A percentile compares a stretch with the other conserved stretches of the same genome.
Conservation (phyloP, 2,113 vertebrate genomes). For the Osmerus mordax region DNA sequence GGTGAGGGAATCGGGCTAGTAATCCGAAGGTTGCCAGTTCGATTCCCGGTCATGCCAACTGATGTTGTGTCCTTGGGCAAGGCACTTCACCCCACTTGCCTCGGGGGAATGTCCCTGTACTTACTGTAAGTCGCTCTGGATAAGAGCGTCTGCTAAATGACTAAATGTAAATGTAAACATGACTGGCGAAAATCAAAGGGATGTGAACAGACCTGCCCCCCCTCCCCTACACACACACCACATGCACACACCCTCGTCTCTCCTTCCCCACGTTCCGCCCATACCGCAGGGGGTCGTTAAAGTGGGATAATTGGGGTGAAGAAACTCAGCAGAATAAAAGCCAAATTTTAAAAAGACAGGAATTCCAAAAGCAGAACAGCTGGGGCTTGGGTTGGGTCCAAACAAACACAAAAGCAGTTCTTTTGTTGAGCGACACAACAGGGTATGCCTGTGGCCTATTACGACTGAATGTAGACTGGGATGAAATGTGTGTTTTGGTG, state of each 20-base stretch:
- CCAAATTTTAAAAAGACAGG: conserved; percentile 22
- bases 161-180: background rate
- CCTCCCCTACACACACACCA: conserved; percentile 11
- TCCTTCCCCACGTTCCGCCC: background rate
- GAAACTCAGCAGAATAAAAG: conserved; percentile 38
- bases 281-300: conserved; percentile 47
- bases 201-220: conserved; percentile 24
- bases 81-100: too few relatives aligned
- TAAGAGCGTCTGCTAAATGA: too few relatives aligned
- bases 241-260: conserved; percentile 15
- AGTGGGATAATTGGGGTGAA: conserved; percentile 49
- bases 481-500: too few relatives aligned
- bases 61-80: too few relatives aligned
- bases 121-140: too few relatives aligned
- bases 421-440: conserved; percentile 55
- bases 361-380: conserved; percentile 45
- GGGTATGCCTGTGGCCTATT: background rate
- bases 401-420: conserved; percentile 41
- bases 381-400: conserved; percentile 47
- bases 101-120: too few relatives aligned
- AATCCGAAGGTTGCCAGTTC: too few relatives aligned
- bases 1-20: too few relatives aligned
- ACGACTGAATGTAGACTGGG: too few relatives aligned
- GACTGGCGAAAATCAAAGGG: conserved; percentile 26
- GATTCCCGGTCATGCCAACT: too few relatives aligned